Percentiles rank a stretch among this genome's conserved stretches.
These are phyloP conservation scores for Emydocephalus ijimae DNA, from an alignment of 2,113 vertebrate species.

Conservation along the genomic window DNA sequence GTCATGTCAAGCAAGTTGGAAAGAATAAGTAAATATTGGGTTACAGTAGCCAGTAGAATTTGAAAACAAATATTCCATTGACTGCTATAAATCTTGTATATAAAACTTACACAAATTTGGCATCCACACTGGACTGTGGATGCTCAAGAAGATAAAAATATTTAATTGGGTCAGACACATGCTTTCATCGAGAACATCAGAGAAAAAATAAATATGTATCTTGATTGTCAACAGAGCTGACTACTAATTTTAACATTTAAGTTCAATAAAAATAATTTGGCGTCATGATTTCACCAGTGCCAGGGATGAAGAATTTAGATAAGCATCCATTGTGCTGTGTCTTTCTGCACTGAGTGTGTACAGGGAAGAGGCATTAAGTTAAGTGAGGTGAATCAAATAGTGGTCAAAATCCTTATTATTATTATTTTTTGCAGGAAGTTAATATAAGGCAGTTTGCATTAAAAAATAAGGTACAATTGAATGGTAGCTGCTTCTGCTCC, in stretches of 20 bases:
- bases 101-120: neutral
- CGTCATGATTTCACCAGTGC: neutral
- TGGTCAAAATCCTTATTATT: neutral
- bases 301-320: neutral
- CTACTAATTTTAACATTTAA: neutral
- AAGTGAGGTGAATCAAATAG: neutral
- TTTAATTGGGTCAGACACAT: neutral
- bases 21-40: constrained; percentile 40
- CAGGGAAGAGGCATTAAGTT: neutral
- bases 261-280: neutral
- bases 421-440: neutral
- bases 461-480: neutral
- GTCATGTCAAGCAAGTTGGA: constrained; percentile 37
- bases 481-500: neutral
- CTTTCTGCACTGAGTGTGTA: neutral
- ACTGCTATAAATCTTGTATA: neutral
- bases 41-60: constrained; percentile 33
- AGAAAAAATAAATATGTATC: neutral
- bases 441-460: neutral
- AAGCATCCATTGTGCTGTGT: neutral
- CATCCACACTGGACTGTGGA: neutral
- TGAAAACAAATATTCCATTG: constrained; percentile 31
- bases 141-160: neutral
- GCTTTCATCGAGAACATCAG: neutral
- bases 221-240: neutral